These are phyloP conservation scores for Xenopus laevis DNA, from an alignment of 2,113 vertebrate species.

Conservation along the genomic window DNA sequence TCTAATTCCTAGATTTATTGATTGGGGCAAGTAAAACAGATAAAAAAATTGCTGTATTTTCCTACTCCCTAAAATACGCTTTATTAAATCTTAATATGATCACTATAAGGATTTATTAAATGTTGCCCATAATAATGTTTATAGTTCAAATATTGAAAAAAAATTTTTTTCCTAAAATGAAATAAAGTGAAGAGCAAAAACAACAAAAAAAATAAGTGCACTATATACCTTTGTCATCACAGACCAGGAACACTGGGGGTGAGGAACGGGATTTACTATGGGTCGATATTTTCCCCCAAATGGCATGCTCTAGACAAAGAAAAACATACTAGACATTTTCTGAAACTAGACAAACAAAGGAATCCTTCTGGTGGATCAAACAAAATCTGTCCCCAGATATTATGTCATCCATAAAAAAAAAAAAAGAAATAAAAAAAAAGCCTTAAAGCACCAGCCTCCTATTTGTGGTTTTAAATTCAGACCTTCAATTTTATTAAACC, in stretches of 20 bases:
- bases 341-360: constrained; percentile 45
- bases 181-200: constrained; percentile 35
- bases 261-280: constrained; percentile 45
- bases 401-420: constrained; percentile 1
- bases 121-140: neutral
- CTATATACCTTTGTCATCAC: constrained; percentile 46
- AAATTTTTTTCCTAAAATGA: constrained; percentile 33
- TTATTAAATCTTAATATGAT: no score
- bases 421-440: neutral
- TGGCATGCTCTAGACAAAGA: constrained; percentile 47
- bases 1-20: no score
- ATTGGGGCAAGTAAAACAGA: no score
- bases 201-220: constrained; percentile 21
- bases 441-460: constrained; percentile 37
- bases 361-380: constrained; percentile 37
- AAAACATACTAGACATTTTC: constrained; percentile 47
- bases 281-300: constrained; percentile 46
- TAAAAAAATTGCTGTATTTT: no score
- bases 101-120: neutral
- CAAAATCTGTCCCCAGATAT: constrained; percentile 30
- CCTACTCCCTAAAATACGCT: no score
- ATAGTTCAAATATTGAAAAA: neutral
- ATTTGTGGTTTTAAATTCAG: constrained; percentile 2
- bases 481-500: no score
- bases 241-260: constrained; percentile 47